phyloP scores from a whole-genome alignment of 2,113 vertebrate genomes.

The Monopterus albus region DNA sequence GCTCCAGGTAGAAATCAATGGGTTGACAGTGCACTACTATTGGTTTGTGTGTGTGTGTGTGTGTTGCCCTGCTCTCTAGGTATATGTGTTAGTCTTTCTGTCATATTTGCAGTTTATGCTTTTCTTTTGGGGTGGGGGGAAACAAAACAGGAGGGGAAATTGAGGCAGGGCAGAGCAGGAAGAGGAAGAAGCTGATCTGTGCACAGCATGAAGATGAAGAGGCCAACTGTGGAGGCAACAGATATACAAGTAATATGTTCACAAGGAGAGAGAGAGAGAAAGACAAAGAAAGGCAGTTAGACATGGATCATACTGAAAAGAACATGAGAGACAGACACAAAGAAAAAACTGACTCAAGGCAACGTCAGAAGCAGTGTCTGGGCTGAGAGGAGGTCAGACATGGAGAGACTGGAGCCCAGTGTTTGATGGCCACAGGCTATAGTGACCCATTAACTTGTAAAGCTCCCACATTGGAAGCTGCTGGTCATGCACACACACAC shows the following conservation, averaged over 20 bases:
- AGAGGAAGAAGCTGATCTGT: conserved; percentile 26
- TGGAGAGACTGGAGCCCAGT: conserved; percentile 42
- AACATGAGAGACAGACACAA: conserved; percentile 13
- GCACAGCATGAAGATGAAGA: conserved; percentile 38
- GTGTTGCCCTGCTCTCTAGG: conserved; percentile 4
- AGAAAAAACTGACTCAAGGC: conserved; percentile 35
- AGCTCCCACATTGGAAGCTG: conserved; percentile 44
- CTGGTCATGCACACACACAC: conserved; percentile 33
- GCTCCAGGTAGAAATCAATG: conserved; percentile 58
- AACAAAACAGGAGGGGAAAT: conserved; percentile 23
- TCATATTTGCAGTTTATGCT: conserved; percentile 12
- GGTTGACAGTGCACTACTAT: no score
- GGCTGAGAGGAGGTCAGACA: conserved; percentile 54
- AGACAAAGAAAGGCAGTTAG: no score
- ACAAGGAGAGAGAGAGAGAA: not conserved
- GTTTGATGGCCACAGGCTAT: conserved; percentile 56
- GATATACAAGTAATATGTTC: no score
- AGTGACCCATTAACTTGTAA: conserved; percentile 63
- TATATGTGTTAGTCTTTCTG: not conserved
- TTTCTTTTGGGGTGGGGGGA: not conserved
- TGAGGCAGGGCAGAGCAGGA: conserved; percentile 12
- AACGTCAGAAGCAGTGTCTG: conserved; percentile 28
- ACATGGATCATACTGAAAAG: not conserved
- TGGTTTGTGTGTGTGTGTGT: not conserved
- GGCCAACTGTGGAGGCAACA: conserved; percentile 22